A percentile compares a stretch with the other conserved stretches of the same genome.
These are phyloP conservation scores for Argyrosomus japonicus DNA, from an alignment of 2,113 vertebrate genomes.

Conservation along the genomic window DNA sequence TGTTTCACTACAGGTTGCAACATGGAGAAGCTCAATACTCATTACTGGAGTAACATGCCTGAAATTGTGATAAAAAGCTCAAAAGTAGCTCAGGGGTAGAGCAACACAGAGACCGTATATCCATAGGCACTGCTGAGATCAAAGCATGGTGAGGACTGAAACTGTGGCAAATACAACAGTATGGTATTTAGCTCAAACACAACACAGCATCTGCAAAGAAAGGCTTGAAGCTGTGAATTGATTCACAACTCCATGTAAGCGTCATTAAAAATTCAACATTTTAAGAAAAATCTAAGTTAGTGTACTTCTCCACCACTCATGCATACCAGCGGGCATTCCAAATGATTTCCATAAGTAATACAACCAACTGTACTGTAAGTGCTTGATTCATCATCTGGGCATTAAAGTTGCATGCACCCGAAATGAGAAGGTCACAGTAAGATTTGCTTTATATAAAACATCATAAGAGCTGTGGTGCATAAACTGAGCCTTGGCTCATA, in stretches of 20 bases:
- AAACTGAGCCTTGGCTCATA: neutral
- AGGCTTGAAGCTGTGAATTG: slow-evolving; percentile 44
- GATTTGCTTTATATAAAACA: slow-evolving; percentile 54
- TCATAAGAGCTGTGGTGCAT: slow-evolving; percentile 29
- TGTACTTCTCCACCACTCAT: slow-evolving; percentile 58
- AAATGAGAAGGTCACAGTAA: slow-evolving; percentile 60
- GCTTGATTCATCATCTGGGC: slow-evolving; percentile 63
- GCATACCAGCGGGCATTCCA: slow-evolving; percentile 53
- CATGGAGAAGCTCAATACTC: slow-evolving; percentile 13
- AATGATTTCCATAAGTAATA: slow-evolving; percentile 70
- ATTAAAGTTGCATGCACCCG: slow-evolving; percentile 68
- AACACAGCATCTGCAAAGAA: slow-evolving; percentile 21
- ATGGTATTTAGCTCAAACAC: slow-evolving; percentile 26
- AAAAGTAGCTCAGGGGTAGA: slow-evolving; percentile 27
- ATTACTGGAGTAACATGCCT: slow-evolving; percentile 11
- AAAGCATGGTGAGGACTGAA: slow-evolving; percentile 12
- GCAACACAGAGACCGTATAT: slow-evolving; percentile 8
- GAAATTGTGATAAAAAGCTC: neutral
- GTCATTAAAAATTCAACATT: slow-evolving; percentile 55
- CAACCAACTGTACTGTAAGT: slow-evolving; percentile 60
- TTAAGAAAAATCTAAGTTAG: slow-evolving; percentile 56
- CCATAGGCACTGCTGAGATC: slow-evolving; percentile 6
- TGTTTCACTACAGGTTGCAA: slow-evolving; percentile 21
- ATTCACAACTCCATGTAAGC: slow-evolving; percentile 37
- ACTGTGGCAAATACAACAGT: slow-evolving; percentile 10